Evolutionary conservation across 1,140 invertebrate genomes (phyloP).

Genomic region (Diploscapter pachys): DNA sequence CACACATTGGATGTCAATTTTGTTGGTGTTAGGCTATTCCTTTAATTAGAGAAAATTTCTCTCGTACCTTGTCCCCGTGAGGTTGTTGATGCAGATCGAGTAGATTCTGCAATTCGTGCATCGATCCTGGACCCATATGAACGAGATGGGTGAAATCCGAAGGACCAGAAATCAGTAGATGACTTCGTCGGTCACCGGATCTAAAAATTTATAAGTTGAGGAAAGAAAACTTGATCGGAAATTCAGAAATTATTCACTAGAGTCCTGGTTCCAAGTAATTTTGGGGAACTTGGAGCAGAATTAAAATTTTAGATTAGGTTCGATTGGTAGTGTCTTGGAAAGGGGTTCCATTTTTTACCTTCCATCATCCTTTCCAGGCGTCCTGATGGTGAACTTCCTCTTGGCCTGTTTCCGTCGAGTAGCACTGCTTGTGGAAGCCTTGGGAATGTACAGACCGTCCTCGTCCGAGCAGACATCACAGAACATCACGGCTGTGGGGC

Average conservation of each 20-base stretch:
- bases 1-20: too few relatives aligned
- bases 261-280: too few relatives aligned
- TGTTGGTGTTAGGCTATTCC: too few relatives aligned
- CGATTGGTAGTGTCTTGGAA: too few relatives aligned
- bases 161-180: conserved; percentile 83
- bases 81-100: conserved; percentile 38
- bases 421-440: conserved; percentile 30
- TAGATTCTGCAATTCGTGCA: conserved; percentile 75
- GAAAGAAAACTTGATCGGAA: neutral
- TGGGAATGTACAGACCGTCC: conserved; percentile 59
- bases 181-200: conserved; percentile 49
- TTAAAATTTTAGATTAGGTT: too few relatives aligned
- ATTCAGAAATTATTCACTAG: too few relatives aligned
- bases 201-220: conserved; percentile 32
- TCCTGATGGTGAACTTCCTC: conserved; percentile 74
- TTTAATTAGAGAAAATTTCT: too few relatives aligned
- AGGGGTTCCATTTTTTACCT: conserved; percentile 20
- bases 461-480: conserved; percentile 66
- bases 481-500: conserved; percentile 80
- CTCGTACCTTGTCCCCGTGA: too few relatives aligned
- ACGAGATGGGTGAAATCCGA: conserved; percentile 97
- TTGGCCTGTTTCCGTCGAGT: conserved; percentile 14
- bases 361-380: conserved; percentile 63
- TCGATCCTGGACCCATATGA: conserved; percentile 95
- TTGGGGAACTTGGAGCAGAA: too few relatives aligned